These are phyloP conservation scores for Eupithecia pulchellata DNA, from an alignment of 2,888 invertebrate species.

Conservation along the genomic window DNA sequence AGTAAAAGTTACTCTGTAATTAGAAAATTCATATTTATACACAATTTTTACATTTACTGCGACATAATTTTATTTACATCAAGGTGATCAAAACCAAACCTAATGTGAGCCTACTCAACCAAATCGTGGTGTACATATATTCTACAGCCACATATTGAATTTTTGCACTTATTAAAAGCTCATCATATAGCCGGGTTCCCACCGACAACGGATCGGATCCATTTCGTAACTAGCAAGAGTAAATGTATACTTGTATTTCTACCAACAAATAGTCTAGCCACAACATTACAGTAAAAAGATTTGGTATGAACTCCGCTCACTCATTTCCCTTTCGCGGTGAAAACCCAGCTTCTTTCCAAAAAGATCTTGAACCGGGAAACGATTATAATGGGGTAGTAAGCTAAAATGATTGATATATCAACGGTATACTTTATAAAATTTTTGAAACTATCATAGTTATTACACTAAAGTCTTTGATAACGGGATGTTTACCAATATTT, in stretches of 20 bases:
- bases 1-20: slow-evolving; percentile 8
- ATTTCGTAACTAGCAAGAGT: no score
- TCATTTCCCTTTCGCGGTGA: no score
- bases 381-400: neutral
- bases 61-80: slow-evolving; percentile 10
- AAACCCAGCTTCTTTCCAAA: no score
- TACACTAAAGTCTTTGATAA: no score
- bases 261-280: no score
- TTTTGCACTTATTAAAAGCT: neutral
- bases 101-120: neutral
- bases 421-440: slow-evolving; percentile 13
- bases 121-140: neutral
- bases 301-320: no score
- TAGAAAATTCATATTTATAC: slow-evolving; percentile 11
- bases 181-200: neutral
- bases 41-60: slow-evolving; percentile 7
- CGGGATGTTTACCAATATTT: no score
- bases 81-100: neutral
- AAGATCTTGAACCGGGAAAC: neutral
- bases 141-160: neutral
- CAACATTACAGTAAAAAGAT: no score
- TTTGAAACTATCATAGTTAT: no score
- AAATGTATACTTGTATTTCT: no score
- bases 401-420: neutral
- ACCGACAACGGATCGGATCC: no score